phyloP scores from a whole-genome alignment of 1,140 invertebrate genomes.

The Drosophila novamexicana region DNA sequence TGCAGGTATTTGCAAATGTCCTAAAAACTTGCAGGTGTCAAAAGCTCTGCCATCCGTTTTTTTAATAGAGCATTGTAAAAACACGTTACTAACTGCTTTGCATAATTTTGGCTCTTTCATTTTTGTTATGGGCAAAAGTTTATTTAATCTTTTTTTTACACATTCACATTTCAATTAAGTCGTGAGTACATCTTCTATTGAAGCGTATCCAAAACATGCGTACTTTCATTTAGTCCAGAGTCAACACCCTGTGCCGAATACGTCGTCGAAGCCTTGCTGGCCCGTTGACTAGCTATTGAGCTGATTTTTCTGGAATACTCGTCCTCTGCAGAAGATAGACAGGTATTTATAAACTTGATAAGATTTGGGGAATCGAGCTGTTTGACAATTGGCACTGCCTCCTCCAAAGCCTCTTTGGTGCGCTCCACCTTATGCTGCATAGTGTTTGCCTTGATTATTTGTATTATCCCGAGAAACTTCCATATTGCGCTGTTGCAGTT shows the following conservation, averaged over 20 bases:
- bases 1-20: no score
- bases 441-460: conserved; percentile 71
- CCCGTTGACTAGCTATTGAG: conserved; percentile 1
- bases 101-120: no score
- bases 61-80: no score
- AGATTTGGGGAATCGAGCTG: conserved; percentile 27
- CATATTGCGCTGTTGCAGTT: conserved; percentile 66
- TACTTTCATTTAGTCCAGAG: background rate
- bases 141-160: no score
- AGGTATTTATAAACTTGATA: conserved; percentile 47
- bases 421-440: conserved; percentile 71
- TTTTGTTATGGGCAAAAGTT: no score
- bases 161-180: no score
- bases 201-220: no score
- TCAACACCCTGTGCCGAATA: background rate
- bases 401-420: conserved; percentile 62
- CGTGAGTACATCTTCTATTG: no score
- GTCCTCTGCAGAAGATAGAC: conserved; percentile 41
- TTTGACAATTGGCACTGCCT: conserved; percentile 43
- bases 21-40: no score
- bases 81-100: no score
- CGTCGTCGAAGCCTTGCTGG: conserved; percentile 3
- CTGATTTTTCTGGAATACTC: conserved; percentile 22
- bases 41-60: no score
- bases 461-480: conserved; percentile 58